These are phyloP conservation scores for Heteractis magnifica DNA, from an alignment of 92 coral and sea anemone genomes.

Conservation along the genomic window DNA sequence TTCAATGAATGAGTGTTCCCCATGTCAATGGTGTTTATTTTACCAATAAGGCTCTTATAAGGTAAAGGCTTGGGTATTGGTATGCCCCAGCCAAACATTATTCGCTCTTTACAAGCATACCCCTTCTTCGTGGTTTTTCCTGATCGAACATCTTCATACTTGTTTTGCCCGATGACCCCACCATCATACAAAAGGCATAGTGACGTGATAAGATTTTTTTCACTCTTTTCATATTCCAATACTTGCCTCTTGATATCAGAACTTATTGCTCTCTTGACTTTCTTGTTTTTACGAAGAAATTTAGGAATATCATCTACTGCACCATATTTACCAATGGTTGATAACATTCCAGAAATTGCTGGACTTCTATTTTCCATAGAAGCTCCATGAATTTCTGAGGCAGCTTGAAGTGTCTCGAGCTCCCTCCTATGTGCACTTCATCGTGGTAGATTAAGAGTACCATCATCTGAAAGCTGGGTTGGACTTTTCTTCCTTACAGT, in stretches of 20 bases:
- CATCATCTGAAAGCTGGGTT: slow-evolving; percentile 42
- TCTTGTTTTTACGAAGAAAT: neutral
- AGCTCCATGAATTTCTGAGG: slow-evolving; percentile 55
- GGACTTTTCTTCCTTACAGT: slow-evolving; percentile 45
- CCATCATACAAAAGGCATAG: slow-evolving; percentile 58
- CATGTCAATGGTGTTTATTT: slow-evolving; percentile 46
- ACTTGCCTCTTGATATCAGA: slow-evolving; percentile 31
- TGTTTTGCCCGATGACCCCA: slow-evolving; percentile 45
- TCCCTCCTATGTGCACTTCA: slow-evolving; percentile 53
- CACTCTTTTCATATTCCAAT: slow-evolving; percentile 54
- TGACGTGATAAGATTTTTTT: slow-evolving; percentile 60
- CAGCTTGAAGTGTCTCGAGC: slow-evolving; percentile 47
- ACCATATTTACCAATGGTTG: neutral
- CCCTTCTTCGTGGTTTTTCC: slow-evolving; percentile 59
- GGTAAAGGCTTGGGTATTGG: slow-evolving; percentile 38
- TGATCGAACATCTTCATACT: slow-evolving; percentile 44
- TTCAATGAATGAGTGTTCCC: slow-evolving; percentile 37
- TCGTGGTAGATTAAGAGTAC: slow-evolving; percentile 45
- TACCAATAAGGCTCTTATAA: slow-evolving; percentile 29
- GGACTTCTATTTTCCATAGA: slow-evolving; percentile 49
- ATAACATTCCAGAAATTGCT: slow-evolving; percentile 56
- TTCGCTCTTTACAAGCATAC: slow-evolving; percentile 29
- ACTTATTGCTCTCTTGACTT: slow-evolving; percentile 14
- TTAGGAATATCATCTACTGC: neutral
- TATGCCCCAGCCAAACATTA: slow-evolving; percentile 49